Conservation (phyloP, 1,140 invertebrate species). For the Frieseomelitta varia region DNA sequence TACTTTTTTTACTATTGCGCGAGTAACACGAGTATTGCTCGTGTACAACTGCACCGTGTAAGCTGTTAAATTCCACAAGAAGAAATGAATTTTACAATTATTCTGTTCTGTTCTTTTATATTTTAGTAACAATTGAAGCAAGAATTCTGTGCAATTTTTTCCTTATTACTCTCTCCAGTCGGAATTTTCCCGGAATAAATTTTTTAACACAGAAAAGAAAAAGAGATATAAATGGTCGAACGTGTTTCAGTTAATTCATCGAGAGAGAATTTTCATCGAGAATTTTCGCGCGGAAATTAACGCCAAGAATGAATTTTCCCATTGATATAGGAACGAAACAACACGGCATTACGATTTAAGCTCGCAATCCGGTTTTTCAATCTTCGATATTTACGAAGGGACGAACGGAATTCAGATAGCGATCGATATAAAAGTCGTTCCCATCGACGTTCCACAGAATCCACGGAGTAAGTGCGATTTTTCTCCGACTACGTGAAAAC, state of each 20-base stretch:
- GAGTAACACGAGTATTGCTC: no score
- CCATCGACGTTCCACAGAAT: slow-evolving; percentile 26
- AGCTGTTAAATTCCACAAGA: no score
- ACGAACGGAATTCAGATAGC: slow-evolving; percentile 1
- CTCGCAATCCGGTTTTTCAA: slow-evolving; percentile 1
- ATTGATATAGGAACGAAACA: background rate
- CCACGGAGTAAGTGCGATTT: slow-evolving; percentile 43
- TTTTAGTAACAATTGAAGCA: no score
- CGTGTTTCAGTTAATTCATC: background rate
- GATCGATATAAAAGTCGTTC: slow-evolving; percentile 44
- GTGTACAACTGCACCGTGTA: no score
- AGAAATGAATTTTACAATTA: no score
- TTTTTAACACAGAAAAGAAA: background rate
- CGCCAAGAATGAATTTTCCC: background rate
- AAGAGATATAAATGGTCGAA: background rate
- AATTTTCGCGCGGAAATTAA: background rate
- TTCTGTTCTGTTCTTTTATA: no score
- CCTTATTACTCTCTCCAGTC: background rate
- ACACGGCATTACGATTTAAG: slow-evolving; percentile 14
- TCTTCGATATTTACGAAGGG: slow-evolving; percentile 31
- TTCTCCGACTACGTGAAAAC: slow-evolving; percentile 48
- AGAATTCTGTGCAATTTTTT: background rate
- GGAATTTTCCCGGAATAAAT: background rate
- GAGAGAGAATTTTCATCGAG: background rate
- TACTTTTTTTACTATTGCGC: no score